Conservation (phyloP, 1,140 invertebrate genomes). For the Lasioglossum albipes region DNA sequence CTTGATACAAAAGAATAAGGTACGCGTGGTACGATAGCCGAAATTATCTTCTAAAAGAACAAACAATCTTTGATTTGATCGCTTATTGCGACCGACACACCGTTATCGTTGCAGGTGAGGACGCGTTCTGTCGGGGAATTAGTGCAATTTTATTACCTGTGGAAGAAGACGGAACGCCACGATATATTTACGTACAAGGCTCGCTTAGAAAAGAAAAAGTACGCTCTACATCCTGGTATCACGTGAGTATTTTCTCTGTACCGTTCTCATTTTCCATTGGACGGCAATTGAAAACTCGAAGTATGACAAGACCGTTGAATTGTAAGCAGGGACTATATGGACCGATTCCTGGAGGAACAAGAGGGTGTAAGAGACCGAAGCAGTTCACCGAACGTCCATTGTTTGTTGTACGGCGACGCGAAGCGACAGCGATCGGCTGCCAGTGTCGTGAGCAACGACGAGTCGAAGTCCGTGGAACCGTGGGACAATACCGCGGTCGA, state of each 20-base stretch:
- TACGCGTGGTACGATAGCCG: conserved; percentile 69
- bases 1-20: conserved; percentile 95
- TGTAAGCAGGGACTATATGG: conserved; percentile 86
- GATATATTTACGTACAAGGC: conserved; percentile 92
- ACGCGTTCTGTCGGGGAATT: conserved; percentile 97
- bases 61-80: neutral
- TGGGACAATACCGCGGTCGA: conserved; percentile 67
- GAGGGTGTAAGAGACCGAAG: conserved; percentile 81
- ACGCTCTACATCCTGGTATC: conserved; percentile 87
- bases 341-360: conserved; percentile 87
- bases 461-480: conserved; percentile 69
- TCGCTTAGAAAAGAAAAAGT: conserved; percentile 89
- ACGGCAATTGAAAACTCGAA: conserved; percentile 51
- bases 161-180: conserved; percentile 99
- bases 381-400: conserved; percentile 83
- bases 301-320: conserved; percentile 63
- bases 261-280: conserved; percentile 14
- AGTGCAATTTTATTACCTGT: conserved; percentile 98
- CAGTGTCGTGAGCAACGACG: conserved; percentile 70
- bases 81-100: neutral
- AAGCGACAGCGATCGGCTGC: conserved; percentile 80
- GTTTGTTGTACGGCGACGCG: conserved; percentile 83
- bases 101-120: conserved; percentile 83
- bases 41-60: neutral
- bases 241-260: conserved; percentile 81